Evolutionary conservation across 1,140 invertebrate genomes (phyloP), one percentile per base, ranked within the genome.

Genomic region (Pteromalus puparum): DNA sequence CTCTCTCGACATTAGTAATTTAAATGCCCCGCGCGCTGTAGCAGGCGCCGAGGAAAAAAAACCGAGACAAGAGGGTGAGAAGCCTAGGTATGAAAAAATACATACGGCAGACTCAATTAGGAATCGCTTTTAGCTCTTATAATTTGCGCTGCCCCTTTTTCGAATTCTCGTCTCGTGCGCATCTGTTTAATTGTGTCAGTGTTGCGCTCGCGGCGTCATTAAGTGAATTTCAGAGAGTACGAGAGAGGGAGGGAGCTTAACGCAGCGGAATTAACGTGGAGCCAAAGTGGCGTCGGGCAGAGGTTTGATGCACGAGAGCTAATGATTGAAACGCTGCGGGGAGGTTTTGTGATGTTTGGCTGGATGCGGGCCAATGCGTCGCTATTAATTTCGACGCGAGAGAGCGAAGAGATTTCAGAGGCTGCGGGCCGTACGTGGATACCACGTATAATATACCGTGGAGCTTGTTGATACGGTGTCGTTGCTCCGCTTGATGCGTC

Each of bases 1-100:
- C 48, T 7, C 15, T 46, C 26, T 78, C 53, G 26, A 34, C 53
- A 78, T 65, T 78, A 28, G 30, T 78, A 65, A 78, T 78, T 78
- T 78, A 78, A 78, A 78, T 30, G 28, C n/a, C 48, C 21, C 48
- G 48, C 21, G 6, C 28, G 38, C 42, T 26, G 46, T 5, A 12
- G n/a, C 46, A 26, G n/a, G 9, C 18, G 28, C 5, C 70, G 2
- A 15, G 26, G 3, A 34, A 18, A 34, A 73, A 74, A 24, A n/a
- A 53, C 38, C 73, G 18, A 61, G 21, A 61, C 53, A 61, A 61
- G 9, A 42, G 38, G 38, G 38, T 34, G 30, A 42, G 10, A 42
- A 42, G 38, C 9, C 10, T 42, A 42, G 38, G 38, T 1, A 42
- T 42, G 21, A 7, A 18, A 18, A 61, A 61, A 61, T 7, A 15